Evolutionary conservation across 2,888 invertebrate genomes (phyloP).

Genomic region (Neoascia interrupta): DNA sequence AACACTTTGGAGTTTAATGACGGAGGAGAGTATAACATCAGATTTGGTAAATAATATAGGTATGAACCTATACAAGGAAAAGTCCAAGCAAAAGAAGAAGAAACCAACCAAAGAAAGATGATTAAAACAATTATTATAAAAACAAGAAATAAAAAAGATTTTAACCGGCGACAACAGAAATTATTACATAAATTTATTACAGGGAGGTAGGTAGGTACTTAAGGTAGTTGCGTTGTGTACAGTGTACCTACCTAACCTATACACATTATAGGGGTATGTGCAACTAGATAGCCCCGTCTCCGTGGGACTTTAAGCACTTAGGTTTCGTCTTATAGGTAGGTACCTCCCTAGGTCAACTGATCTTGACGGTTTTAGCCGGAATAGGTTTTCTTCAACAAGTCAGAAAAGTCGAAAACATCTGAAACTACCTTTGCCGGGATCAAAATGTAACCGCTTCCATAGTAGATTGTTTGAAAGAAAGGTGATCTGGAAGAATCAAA

Average conservation of each 20-base stretch:
- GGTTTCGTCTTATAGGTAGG: no score
- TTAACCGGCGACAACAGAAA: constrained; percentile 24
- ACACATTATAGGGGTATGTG: no score
- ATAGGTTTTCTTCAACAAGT: not conserved
- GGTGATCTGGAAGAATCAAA: no score
- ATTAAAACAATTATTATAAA: not conserved
- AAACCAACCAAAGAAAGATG: not conserved
- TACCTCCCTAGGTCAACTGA: no score
- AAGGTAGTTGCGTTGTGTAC: no score
- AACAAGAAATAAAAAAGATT: not conserved
- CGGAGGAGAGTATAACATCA: constrained; percentile 49
- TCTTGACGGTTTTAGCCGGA: no score
- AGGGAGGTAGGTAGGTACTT: constrained; percentile 8
- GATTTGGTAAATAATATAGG: constrained; percentile 40
- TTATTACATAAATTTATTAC: constrained; percentile 41
- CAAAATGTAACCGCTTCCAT: constrained; percentile 3
- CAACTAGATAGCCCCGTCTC: no score
- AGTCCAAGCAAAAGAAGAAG: constrained; percentile 11
- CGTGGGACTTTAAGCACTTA: no score
- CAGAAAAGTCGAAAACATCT: constrained; percentile 37
- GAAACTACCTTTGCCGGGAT: constrained; percentile 34
- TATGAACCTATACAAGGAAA: no score
- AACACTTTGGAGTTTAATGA: constrained; percentile 43
- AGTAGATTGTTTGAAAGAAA: no score
- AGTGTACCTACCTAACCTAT: not conserved